These are phyloP conservation scores for Litoditis marina DNA, from an alignment of 2,888 invertebrate genomes.

Conservation along the genomic window DNA sequence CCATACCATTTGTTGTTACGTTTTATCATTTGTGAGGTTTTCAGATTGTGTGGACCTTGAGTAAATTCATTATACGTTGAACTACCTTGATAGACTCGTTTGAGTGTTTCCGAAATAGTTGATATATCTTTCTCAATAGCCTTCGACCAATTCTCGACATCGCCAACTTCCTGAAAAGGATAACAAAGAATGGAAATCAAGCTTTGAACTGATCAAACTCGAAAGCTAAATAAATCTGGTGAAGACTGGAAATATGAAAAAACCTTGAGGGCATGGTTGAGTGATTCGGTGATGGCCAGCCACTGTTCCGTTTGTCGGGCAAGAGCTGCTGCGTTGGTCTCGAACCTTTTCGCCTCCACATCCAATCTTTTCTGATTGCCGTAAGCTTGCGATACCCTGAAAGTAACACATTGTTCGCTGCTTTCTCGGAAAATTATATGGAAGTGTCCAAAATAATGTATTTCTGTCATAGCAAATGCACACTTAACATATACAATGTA, in stretches of 20 bases:
- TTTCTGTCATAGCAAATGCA: too few relatives aligned
- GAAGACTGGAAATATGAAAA: not conserved
- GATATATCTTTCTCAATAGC: constrained; percentile 94
- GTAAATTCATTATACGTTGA: too few relatives aligned
- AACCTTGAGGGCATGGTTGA: constrained; percentile 68
- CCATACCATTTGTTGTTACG: too few relatives aligned
- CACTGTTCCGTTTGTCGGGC: constrained; percentile 94
- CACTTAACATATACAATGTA: too few relatives aligned
- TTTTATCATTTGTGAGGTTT: too few relatives aligned
- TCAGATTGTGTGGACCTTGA: too few relatives aligned
- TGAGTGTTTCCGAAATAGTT: constrained; percentile 83
- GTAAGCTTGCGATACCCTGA: constrained; percentile 92
- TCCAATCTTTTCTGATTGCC: constrained; percentile 95
- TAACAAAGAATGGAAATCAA: too few relatives aligned
- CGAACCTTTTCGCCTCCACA: constrained; percentile 91
- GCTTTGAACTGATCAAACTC: too few relatives aligned
- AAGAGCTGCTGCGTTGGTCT: constrained; percentile 88
- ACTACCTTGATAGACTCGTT: constrained; percentile 81
- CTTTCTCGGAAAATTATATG: not conserved
- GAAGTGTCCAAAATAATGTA: too few relatives aligned
- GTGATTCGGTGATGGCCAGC: constrained; percentile 75
- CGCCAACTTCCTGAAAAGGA: constrained; percentile 89
- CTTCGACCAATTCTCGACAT: constrained; percentile 96
- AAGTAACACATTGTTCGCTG: constrained; percentile 1
- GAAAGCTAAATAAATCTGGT: not conserved